Percentiles rank a stretch among this genome's conserved stretches.
phyloP scores from a whole-genome alignment of 2,888 invertebrate genomes.

The Eupithecia dodoneata region DNA sequence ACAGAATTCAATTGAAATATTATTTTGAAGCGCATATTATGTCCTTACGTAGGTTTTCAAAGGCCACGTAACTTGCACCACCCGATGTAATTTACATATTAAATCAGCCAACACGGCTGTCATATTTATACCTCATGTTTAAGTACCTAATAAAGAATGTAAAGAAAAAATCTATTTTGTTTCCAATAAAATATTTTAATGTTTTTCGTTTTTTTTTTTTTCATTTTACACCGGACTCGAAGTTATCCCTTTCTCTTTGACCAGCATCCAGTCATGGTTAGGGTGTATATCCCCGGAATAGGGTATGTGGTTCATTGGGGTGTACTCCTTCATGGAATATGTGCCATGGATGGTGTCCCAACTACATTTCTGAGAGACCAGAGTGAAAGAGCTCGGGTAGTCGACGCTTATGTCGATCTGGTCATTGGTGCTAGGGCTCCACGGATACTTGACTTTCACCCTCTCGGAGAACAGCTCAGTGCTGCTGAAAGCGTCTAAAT shows the following conservation, averaged over 20 bases:
- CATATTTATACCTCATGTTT: neutral
- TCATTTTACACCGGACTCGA: slow-evolving; percentile 12
- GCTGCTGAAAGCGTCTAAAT: slow-evolving; percentile 56
- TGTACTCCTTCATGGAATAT: slow-evolving; percentile 14
- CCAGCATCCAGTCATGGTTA: slow-evolving; percentile 43
- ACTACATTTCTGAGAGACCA: slow-evolving; percentile 47
- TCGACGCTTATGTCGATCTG: slow-evolving; percentile 46
- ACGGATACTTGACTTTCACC: slow-evolving; percentile 52
- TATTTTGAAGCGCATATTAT: neutral
- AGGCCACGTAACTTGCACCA: neutral
- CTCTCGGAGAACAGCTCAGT: slow-evolving; percentile 29
- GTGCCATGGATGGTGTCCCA: slow-evolving; percentile 29
- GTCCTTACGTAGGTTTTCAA: neutral
- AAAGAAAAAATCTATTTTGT: slow-evolving; percentile 42
- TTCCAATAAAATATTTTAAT: slow-evolving; percentile 58
- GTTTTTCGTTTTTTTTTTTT: slow-evolving; percentile 55
- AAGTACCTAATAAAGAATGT: neutral
- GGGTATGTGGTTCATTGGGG: slow-evolving; percentile 43
- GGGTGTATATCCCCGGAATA: slow-evolving; percentile 28
- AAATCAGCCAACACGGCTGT: neutral
- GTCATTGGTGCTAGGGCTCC: slow-evolving; percentile 52
- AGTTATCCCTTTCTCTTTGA: slow-evolving; percentile 39
- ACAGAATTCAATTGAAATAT: neutral
- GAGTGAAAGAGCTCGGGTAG: slow-evolving; percentile 55
- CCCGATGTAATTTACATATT: neutral